These are phyloP conservation scores for Rhabdophis nuchalis DNA, from an alignment of 2,797 vertebrate species.

Conservation along the genomic window DNA sequence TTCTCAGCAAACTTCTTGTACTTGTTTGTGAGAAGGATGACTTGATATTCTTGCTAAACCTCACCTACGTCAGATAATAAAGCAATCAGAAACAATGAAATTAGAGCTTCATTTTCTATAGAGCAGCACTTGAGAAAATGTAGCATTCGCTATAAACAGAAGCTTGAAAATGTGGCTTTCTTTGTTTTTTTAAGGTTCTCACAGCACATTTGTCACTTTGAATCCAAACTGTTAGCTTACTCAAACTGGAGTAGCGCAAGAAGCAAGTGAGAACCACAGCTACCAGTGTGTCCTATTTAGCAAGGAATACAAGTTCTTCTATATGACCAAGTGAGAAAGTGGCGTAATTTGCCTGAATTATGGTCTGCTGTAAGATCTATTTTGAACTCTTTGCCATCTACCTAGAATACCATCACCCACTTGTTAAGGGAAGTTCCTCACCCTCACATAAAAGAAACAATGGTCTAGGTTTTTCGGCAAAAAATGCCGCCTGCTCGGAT, in stretches of 20 bases:
- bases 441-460: not conserved
- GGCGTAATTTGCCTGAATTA: not conserved
- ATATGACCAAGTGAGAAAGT: slow-evolving; percentile 6
- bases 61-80: slow-evolving; percentile 38
- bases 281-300: not conserved
- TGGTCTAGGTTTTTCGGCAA: not conserved
- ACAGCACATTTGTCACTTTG: not conserved
- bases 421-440: not conserved
- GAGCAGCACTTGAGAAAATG: not conserved
- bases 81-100: slow-evolving; percentile 34
- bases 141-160: slow-evolving; percentile 11
- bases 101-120: slow-evolving; percentile 29
- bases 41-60: slow-evolving; percentile 48
- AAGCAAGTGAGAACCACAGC: not conserved
- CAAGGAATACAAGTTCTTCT: not conserved
- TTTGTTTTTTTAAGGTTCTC: not conserved
- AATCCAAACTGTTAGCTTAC: not conserved
- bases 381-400: not conserved
- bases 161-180: slow-evolving; percentile 42
- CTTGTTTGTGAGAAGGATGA: slow-evolving; percentile 42
- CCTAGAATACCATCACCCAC: no score
- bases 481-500: not conserved
- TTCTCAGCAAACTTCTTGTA: slow-evolving; percentile 47
- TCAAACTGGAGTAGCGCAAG: not conserved
- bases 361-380: not conserved